These are phyloP conservation scores for Malachius bipustulatus DNA, from an alignment of 2,888 invertebrate genomes.

Conservation along the genomic window DNA sequence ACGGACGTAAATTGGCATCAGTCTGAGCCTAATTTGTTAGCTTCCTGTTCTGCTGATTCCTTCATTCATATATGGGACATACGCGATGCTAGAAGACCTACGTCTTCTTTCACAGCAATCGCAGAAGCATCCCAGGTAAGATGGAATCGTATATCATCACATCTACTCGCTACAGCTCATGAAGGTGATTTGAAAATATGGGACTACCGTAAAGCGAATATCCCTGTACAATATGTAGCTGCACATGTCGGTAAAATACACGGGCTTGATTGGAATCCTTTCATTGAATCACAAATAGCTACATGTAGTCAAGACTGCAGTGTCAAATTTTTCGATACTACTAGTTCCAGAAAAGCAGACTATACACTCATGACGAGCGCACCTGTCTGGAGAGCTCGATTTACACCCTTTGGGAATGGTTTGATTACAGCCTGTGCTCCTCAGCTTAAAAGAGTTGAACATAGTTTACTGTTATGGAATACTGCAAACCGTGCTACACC, in stretches of 20 bases:
- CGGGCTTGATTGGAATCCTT: constrained; percentile 89
- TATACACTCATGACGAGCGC: constrained; percentile 72
- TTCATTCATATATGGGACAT: constrained; percentile 92
- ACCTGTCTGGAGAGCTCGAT: constrained; percentile 78
- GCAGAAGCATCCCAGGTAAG: constrained; percentile 81
- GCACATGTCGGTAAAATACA: constrained; percentile 86
- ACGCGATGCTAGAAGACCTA: constrained; percentile 72
- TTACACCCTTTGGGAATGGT: constrained; percentile 82
- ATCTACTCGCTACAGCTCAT: constrained; percentile 86
- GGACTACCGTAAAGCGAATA: constrained; percentile 81
- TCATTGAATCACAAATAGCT: constrained; percentile 70
- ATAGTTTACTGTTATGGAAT: constrained; percentile 69
- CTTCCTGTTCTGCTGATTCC: constrained; percentile 89
- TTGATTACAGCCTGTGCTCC: constrained; percentile 86
- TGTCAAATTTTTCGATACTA: constrained; percentile 88
- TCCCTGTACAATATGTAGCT: constrained; percentile 85
- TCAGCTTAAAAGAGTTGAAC: constrained; percentile 79
- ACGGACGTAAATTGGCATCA: constrained; percentile 89
- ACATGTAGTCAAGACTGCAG: constrained; percentile 93
- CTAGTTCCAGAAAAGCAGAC: constrained; percentile 73
- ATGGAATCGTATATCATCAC: constrained; percentile 77
- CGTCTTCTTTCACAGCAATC: constrained; percentile 75
- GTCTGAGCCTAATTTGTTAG: constrained; percentile 59
- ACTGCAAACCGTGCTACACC: constrained; percentile 57
- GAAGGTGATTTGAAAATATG: constrained; percentile 93